These are phyloP conservation scores for Plutella xylostella DNA, from an alignment of 2,888 invertebrate genomes.

Conservation along the genomic window DNA sequence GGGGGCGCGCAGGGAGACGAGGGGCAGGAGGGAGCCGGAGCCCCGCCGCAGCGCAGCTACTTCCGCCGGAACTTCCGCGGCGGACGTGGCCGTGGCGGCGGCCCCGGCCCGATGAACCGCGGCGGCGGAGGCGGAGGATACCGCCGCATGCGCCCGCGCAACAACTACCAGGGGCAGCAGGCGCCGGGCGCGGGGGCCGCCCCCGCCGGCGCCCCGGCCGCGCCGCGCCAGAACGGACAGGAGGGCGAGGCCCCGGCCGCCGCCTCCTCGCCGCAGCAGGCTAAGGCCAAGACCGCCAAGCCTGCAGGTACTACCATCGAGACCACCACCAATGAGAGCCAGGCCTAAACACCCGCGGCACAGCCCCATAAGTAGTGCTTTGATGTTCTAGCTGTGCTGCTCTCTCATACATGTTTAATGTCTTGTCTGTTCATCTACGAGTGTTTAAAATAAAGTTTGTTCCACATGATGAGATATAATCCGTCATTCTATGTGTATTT, in stretches of 20 bases:
- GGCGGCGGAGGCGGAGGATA: constrained; percentile 49
- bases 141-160: constrained; percentile 51
- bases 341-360: constrained; percentile 53
- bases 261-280: constrained; percentile 30
- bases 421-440: constrained; percentile 43
- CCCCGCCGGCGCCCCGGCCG: constrained; percentile 17
- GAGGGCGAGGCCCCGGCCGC: constrained; percentile 38
- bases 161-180: constrained; percentile 33
- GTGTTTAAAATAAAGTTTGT: constrained; percentile 43
- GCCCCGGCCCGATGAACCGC: constrained; percentile 49
- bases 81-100: constrained; percentile 70
- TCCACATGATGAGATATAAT: constrained; percentile 29
- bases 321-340: constrained; percentile 63
- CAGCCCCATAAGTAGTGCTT: constrained; percentile 42
- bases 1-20: constrained; percentile 61
- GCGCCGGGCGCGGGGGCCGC: constrained; percentile 18
- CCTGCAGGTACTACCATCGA: constrained; percentile 52
- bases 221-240: constrained; percentile 40
- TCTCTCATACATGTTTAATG: constrained; percentile 32
- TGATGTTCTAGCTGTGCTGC: constrained; percentile 44
- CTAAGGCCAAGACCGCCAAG: constrained; percentile 43
- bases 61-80: constrained; percentile 83
- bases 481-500: constrained; percentile 23
- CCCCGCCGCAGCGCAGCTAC: constrained; percentile 70
- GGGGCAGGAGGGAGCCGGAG: constrained; percentile 49